These are phyloP conservation scores for Colostygia pectinataria DNA, from an alignment of 2,888 invertebrate genomes.

Conservation along the genomic window DNA sequence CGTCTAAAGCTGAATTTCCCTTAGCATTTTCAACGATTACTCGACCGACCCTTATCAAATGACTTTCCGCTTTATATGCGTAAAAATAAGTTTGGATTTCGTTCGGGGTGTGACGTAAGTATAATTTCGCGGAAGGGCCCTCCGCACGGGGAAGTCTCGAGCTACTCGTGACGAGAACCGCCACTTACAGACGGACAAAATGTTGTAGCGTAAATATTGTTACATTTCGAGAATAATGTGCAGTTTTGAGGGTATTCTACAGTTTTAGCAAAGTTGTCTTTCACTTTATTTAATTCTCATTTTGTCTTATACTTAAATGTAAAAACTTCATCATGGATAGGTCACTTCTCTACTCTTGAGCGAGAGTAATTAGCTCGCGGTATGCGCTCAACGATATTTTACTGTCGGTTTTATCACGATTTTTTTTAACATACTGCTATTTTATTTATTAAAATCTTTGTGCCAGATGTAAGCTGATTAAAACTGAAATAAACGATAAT, in stretches of 20 bases:
- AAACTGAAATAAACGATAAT: no score
- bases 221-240: slow-evolving; percentile 14
- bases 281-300: no score
- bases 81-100: slow-evolving; percentile 12
- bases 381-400: no score
- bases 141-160: slow-evolving; percentile 43
- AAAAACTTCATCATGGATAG: no score
- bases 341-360: no score
- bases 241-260: slow-evolving; percentile 12
- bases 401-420: no score
- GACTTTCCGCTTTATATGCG: not conserved
- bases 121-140: slow-evolving; percentile 43
- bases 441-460: no score
- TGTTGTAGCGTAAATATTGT: slow-evolving; percentile 27
- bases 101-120: slow-evolving; percentile 23
- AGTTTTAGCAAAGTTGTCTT: not conserved
- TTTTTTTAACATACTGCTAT: no score
- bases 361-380: no score
- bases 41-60: not conserved
- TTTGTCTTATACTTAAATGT: no score
- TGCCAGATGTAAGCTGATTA: no score
- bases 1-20: slow-evolving; percentile 29
- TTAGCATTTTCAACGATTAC: slow-evolving; percentile 13
- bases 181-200: slow-evolving; percentile 56
- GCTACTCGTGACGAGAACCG: slow-evolving; percentile 60